phyloP scores from a whole-genome alignment of 2,888 invertebrate genomes.

The Oeneis ivallda region DNA sequence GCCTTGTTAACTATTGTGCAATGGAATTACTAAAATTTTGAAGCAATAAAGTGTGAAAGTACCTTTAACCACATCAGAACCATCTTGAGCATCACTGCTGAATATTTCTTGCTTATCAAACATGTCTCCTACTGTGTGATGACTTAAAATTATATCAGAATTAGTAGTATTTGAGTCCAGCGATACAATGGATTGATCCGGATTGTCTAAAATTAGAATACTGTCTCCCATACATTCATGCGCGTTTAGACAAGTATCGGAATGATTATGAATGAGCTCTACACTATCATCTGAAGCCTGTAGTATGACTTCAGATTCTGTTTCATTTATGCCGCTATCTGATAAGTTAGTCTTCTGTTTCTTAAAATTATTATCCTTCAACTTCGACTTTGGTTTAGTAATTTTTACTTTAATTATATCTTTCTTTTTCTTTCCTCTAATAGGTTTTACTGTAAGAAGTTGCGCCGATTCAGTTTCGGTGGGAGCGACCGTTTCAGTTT shows the following conservation, averaged over 20 bases:
- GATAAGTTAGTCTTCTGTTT: constrained; percentile 19
- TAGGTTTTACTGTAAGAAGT: constrained; percentile 38
- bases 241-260: constrained; percentile 67
- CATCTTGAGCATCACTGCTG: constrained; percentile 52
- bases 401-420: constrained; percentile 74
- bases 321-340: constrained; percentile 62
- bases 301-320: constrained; percentile 50
- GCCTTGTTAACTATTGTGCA: not conserved
- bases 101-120: constrained; percentile 44
- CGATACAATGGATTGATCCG: constrained; percentile 53
- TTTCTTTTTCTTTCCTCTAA: constrained; percentile 54
- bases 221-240: constrained; percentile 65
- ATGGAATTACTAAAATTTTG: not conserved
- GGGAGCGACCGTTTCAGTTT: constrained; percentile 28
- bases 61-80: constrained; percentile 33
- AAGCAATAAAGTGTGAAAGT: constrained; percentile 3
- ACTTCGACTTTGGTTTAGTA: constrained; percentile 54
- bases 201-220: constrained; percentile 57
- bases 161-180: constrained; percentile 49
- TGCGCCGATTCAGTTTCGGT: no score
- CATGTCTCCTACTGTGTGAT: constrained; percentile 33
- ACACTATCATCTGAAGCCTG: constrained; percentile 52
- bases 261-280: constrained; percentile 73
- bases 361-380: constrained; percentile 35
- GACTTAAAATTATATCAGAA: constrained; percentile 35